These are phyloP conservation scores for Glyphotaelius pellucidus DNA, from an alignment of 2,888 invertebrate species.

Conservation along the genomic window DNA sequence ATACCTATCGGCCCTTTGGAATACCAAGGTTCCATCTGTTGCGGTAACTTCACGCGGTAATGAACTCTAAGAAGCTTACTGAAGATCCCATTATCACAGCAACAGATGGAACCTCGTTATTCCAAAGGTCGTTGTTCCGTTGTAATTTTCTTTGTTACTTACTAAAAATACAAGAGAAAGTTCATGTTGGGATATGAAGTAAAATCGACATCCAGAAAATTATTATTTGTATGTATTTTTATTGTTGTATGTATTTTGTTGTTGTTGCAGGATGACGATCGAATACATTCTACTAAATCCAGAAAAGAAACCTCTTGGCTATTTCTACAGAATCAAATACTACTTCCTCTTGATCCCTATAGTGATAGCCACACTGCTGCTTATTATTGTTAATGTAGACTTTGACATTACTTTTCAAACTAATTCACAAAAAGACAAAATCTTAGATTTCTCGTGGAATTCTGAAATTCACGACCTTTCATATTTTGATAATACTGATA, in stretches of 20 bases:
- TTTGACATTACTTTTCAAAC: constrained; percentile 70
- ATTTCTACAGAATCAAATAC: constrained; percentile 70
- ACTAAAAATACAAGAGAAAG: too few relatives aligned
- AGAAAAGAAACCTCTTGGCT: constrained; percentile 42
- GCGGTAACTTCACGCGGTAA: too few relatives aligned
- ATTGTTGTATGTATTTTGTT: background rate
- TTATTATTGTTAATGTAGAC: constrained; percentile 71
- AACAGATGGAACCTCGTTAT: too few relatives aligned
- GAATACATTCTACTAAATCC: constrained; percentile 49
- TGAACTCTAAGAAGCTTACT: too few relatives aligned
- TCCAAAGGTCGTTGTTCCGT: too few relatives aligned
- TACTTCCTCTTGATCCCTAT: constrained; percentile 71
- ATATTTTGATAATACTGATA: constrained; percentile 68
- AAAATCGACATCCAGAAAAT: too few relatives aligned
- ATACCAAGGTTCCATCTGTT: too few relatives aligned
- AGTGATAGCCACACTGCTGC: constrained; percentile 71
- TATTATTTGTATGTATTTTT: too few relatives aligned
- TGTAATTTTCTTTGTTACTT: too few relatives aligned
- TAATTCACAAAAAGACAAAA: constrained; percentile 66
- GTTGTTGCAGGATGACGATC: constrained; percentile 51
- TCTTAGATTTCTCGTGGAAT: constrained; percentile 67
- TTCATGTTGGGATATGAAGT: background rate
- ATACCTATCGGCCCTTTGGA: too few relatives aligned
- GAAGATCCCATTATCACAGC: too few relatives aligned
- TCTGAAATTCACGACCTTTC: constrained; percentile 68